Base-by-base conservation (phyloP, 2,888 invertebrate genomes). In the Macaria notata region DNA sequence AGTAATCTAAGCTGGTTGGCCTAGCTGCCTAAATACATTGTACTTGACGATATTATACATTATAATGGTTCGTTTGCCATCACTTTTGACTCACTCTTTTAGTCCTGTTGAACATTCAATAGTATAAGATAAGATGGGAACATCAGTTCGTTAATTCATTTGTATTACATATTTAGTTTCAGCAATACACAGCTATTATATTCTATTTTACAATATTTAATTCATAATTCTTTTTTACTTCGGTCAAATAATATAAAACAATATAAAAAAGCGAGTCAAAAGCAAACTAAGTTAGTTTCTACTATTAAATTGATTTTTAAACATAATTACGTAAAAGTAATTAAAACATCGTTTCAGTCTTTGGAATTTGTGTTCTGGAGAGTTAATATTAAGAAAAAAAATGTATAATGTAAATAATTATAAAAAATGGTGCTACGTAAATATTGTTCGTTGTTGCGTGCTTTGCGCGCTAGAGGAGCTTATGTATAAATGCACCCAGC, bases 331-430 rank as follows among this genome's bases (percentile, higher is more conserved):
- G 65, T 64, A 66, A 67, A 64, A 63, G 54, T 51, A 55, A 59
- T 54, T 59, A 59, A 59, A 59, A 55, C 54, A 59, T 59, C 58
- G 56, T 65, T 68, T 77, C 77, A 78, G 77, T 78, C 77, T 78
- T 78, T 76, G 77, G 73, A 71, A 75, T 75, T 76, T 78, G 69
- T 73, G 72, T 72, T 68, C 66, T 70, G 76, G 71, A 73, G 72
- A 73, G 72, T 70, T 45, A 54, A 41, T 41, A 41, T n/a, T 41
- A 41, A 41, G 5, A 41, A 31, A 54, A 54, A n/a, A 42, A 46
- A 46, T 30, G 31, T 55, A 31, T 47, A 50, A 33, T 46, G 44
- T 45, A 54, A 54, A 48, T 49, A 44, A 56, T 31, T 54, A 54
- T 49, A 49, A 44, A 56, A 38, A 31, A 49, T 19, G 45, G 51